Evolutionary conservation across 2,797 vertebrate genomes (phyloP).

Genomic region (Prionace glauca): DNA sequence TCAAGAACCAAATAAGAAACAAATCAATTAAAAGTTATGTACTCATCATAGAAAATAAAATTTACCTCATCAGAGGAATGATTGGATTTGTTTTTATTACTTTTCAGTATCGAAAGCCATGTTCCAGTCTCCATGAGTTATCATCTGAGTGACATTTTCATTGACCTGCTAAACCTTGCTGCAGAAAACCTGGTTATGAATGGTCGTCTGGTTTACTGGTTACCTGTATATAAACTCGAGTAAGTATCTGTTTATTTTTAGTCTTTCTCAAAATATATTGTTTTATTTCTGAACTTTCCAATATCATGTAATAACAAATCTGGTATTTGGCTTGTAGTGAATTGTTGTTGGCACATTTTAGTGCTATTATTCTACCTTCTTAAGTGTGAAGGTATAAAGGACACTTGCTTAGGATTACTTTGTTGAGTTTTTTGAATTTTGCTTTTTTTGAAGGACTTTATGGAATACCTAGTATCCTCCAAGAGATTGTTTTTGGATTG

Average conservation of each 20-base stretch:
- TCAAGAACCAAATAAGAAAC: neutral
- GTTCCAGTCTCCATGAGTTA: slow-evolving; percentile 82
- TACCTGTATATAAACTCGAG: slow-evolving; percentile 90
- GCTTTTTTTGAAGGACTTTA: too few relatives aligned
- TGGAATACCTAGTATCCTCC: neutral
- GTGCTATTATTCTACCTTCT: neutral
- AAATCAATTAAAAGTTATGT: neutral
- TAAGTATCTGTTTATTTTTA: slow-evolving; percentile 58
- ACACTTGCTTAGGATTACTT: neutral
- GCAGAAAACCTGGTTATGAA: slow-evolving; percentile 75
- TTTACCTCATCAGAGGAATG: neutral
- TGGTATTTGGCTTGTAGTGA: neutral
- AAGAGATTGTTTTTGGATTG: neutral
- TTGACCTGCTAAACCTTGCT: slow-evolving; percentile 85
- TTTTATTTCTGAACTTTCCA: neutral
- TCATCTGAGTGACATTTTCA: slow-evolving; percentile 91
- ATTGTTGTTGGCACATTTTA: neutral
- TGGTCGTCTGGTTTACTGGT: slow-evolving; percentile 91
- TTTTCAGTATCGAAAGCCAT: slow-evolving; percentile 73
- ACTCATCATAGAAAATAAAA: neutral
- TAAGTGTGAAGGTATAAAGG: neutral
- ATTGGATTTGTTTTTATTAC: slow-evolving; percentile 21
- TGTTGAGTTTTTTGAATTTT: too few relatives aligned
- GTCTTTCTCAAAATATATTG: neutral
- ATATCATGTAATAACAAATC: neutral